Evolutionary conservation across 2,797 vertebrate genomes (phyloP).

Genomic region (Pseudomugil gertrudae): DNA sequence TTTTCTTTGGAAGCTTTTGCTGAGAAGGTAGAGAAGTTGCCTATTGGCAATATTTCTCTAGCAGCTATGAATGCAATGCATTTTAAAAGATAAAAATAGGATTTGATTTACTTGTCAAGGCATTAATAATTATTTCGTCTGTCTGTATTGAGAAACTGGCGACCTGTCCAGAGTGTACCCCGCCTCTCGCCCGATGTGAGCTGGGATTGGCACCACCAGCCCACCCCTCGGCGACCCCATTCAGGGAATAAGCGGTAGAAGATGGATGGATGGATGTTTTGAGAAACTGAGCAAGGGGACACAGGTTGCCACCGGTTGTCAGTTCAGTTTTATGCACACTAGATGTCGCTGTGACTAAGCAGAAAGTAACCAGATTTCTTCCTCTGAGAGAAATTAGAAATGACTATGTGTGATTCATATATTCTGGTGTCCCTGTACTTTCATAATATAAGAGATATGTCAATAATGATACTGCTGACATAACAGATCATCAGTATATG

Average conservation of each 20-base stretch:
- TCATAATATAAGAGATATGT: not conserved
- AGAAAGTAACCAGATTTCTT: constrained; percentile 26
- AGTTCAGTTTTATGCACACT: constrained; percentile 61
- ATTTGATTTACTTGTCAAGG: too few species aligned
- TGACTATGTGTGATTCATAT: not conserved
- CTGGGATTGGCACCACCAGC: too few species aligned
- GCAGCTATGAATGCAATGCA: not conserved
- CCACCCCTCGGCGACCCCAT: too few species aligned
- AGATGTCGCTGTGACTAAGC: constrained; percentile 76
- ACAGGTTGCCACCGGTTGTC: constrained; percentile 3
- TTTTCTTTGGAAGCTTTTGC: not conserved
- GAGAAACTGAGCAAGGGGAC: constrained; percentile 13
- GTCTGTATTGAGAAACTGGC: too few species aligned
- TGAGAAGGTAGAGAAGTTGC: not conserved
- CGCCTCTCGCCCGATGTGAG: too few species aligned
- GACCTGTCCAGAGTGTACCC: too few species aligned
- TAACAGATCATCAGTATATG: not conserved
- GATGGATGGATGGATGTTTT: too few species aligned
- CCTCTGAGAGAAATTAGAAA: not conserved
- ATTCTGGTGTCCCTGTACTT: not conserved
- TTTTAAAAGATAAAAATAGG: not conserved
- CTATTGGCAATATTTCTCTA: not conserved
- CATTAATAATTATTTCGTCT: not conserved
- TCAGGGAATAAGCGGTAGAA: too few species aligned
- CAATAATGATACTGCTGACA: not conserved